Base-by-base conservation (phyloP, 2,888 invertebrate genomes). In the Smittia aterrima region DNA sequence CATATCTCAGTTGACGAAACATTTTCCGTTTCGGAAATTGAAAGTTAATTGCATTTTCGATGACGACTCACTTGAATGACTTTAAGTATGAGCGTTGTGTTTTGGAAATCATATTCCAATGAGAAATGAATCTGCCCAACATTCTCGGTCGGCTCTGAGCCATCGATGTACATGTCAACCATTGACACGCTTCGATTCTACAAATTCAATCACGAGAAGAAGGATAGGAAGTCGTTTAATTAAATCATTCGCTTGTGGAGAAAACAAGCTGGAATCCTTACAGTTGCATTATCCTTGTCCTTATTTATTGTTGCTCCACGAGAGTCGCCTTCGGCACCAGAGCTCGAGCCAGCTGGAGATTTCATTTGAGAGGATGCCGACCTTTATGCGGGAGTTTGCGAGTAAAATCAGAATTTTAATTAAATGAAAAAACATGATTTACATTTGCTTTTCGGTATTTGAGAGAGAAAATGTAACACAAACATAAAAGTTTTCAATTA, bases 101-200 rank as follows among this genome's bases (percentile, higher is more conserved):
- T 93, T 86, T 94, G 94, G 85, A 94, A 95, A 85, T 95, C 95
- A 83, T 95, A 95, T 83, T 95, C 95, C 82, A 95, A 84, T 74
- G 93, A 94, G 86, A 95, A 95, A 83, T 95, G 95, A 79, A 95
- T 95, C 85, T 95, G 95, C 74, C 95, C 95, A 78, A 95, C 95
- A 84, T 95, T 95, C 85, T 95, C 95, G 78, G 92, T 92, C 1
- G 95, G 92, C 83, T 95, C 95, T 75, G 93, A 90, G 84, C 93
- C 94, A 85, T 95, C 95, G 84, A 95, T 93, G 86, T 95, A 95
- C 93, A 95, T 95, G 82, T 95, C 95, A 83, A 94, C 93, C 87
- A 95, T 86, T 40, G 93, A 94, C 80, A 95, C 91, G 80, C 93
- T 93, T 82, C 94, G 91, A 84, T 90, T 94, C 87, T 95, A 91